Evolutionary conservation across 2,113 vertebrate genomes (phyloP), one percentile per base, ranked within the genome.

Genomic region (Pogona vitticeps): DNA sequence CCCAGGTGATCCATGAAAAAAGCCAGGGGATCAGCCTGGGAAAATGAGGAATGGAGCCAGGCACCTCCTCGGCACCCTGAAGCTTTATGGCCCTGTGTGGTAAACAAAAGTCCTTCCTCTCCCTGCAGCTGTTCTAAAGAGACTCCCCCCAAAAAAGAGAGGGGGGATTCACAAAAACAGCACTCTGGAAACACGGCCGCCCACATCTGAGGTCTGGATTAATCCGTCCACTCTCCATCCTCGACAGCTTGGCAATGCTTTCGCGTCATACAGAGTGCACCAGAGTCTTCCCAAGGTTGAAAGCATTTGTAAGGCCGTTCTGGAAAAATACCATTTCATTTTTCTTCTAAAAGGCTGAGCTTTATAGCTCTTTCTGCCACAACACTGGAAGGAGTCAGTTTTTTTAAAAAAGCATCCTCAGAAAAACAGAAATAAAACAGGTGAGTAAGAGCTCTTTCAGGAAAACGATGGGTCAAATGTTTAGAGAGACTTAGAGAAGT

Each of bases 401-500:
- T 61, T 13, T 13, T 3, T 6, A 28, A 46, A 76, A 28, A 6
- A 31, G 23, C n/a, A 17, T 14, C 52, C 26, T 18, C 31, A 56
- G 88, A 80, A 85, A 77, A 83, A 67, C 59, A 0, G 1, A 61
- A 80, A 76, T 77, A 80, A 26, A 80, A 89, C 0, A 83, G 73
- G 58, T 46, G 9, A 61, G 46, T 31, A 59, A 70, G 0, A 71
- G 90, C 14, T 0, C 88, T 87, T 67, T 13, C 21, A 40, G 52
- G 58, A 87, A 78, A 87, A 84, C 10, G 84, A 86, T 8, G 83
- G 76, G 85, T 10, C 2, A 13, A 1, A 76, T 40, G 86, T 80
- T 81, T 84, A 70, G 73, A 36, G 26, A 31, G 82, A 0, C 80
- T 65, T 0, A 36, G 86, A 84, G 75, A 89, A 17, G 33, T 46